These are phyloP conservation scores for Pica pica DNA, from an alignment of 2,113 vertebrate species.

Conservation along the genomic window DNA sequence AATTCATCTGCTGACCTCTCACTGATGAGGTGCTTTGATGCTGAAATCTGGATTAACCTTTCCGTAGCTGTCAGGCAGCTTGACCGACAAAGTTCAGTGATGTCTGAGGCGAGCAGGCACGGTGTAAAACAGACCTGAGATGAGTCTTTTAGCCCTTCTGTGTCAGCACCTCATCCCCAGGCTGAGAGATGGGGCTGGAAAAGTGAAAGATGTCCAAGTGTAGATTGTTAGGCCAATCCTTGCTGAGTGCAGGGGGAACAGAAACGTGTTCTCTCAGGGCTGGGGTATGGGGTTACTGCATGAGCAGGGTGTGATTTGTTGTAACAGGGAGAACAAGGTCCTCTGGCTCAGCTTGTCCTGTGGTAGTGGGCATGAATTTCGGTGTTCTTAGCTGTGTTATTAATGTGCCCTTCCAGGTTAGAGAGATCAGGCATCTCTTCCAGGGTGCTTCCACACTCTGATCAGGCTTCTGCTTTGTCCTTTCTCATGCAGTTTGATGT, in stretches of 20 bases:
- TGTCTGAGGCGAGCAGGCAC: background rate
- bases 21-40: background rate
- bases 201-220: background rate
- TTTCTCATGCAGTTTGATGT: background rate
- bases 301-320: background rate
- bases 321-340: background rate
- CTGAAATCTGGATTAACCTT: background rate
- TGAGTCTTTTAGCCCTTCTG: background rate
- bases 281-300: background rate
- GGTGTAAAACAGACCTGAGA: background rate
- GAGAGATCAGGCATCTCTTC: background rate
- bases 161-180: background rate
- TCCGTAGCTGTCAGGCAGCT: background rate
- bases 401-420: background rate
- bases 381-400: background rate
- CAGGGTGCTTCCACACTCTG: background rate
- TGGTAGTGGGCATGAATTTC: background rate
- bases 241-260: background rate
- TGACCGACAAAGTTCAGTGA: background rate
- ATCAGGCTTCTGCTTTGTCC: background rate
- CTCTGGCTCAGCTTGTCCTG: background rate
- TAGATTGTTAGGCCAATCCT: background rate
- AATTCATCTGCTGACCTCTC: background rate
- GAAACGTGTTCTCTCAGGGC: background rate
- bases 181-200: background rate